Evolutionary conservation across 64 coral and sea anemone genomes (phyloP), one percentile per base, ranked within the genome.

Genomic region (Montipora efflorescens): DNA sequence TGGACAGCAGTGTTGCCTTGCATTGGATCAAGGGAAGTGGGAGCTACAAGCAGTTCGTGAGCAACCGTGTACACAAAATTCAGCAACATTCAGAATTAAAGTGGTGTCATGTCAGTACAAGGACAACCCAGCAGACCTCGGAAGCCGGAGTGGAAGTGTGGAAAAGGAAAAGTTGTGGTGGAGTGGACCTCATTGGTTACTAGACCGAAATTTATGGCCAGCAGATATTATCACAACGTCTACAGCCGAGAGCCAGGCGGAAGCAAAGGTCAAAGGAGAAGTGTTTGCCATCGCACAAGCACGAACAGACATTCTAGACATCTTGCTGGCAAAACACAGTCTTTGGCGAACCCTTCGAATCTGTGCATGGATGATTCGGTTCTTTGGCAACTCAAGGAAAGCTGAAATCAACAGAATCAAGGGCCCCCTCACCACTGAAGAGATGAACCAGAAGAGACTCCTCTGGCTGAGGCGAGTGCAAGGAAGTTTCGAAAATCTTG

Each of bases 11-110:
- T 13, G 13, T 59, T 59, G 57, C 57, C 57, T 59, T 59, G 57
- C 50, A 28, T 36, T 28, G 23, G 50, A 85, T 53, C 23, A 49
- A 16, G 19, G 5, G 10, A 9, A 10, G 14, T 9, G 5, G 50
- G 18, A 57, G 64, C 4, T 8, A 85, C 50, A 19, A 59, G 7
- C 50, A 85, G 61, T 85, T 85, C 23, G 82, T 85, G 43, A 44
- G 49, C 51, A 85, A 85, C 55, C 47, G 82, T 0, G 55, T 85
- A 18, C 14, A 64, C 2, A 85, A 85, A 43, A 64, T 85, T 59
- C 14, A n/a, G 20, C 51, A 4, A 59, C 57, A 59, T 59, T 3
- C 57, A 9, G 57, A 59, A 9, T 7, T 13, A 59, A 13, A 13
- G 57, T 59, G 57, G 57, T 13, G 13, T 59, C 57, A 59, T 59